Percentiles rank a stretch among this genome's conserved stretches.
These are phyloP conservation scores for Seriola rivoliana DNA, from an alignment of 2,113 vertebrate genomes.

Conservation along the genomic window DNA sequence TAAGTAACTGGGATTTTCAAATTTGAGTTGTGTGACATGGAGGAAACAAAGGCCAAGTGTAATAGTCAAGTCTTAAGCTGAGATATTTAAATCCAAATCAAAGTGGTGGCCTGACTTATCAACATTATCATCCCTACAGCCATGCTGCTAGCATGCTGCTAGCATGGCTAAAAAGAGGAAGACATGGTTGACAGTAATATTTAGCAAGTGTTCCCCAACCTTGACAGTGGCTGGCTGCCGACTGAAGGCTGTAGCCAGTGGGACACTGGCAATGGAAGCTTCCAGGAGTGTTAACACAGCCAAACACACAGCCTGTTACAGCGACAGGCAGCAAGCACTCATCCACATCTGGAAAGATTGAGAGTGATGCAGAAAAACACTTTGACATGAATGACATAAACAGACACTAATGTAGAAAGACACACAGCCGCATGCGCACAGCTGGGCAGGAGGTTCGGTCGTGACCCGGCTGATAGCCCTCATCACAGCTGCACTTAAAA, in stretches of 20 bases:
- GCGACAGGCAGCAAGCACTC: conserved; percentile 67
- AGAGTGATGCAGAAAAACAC: neutral
- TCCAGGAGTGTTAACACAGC: conserved; percentile 72
- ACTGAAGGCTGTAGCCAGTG: conserved; percentile 59
- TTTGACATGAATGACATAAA: conserved; percentile 6
- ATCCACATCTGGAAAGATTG: conserved; percentile 72
- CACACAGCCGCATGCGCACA: conserved; percentile 35
- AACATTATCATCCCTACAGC: too few species aligned
- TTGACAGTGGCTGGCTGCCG: conserved; percentile 53
- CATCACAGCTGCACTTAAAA: conserved; percentile 71
- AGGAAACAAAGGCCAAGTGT: too few species aligned
- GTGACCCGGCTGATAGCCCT: conserved; percentile 57
- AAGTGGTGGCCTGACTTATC: too few species aligned
- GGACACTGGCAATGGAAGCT: conserved; percentile 74
- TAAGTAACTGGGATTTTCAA: too few species aligned
- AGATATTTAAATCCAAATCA: too few species aligned
- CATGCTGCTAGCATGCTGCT: too few species aligned
- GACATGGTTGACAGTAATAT: neutral
- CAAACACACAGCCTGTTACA: conserved; percentile 63
- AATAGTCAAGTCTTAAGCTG: too few species aligned
- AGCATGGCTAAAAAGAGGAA: neutral
- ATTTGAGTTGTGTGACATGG: too few species aligned
- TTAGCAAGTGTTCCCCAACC: conserved; percentile 44
- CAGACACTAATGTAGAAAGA: conserved; percentile 8
- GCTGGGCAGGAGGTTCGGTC: conserved; percentile 65